Base-by-base conservation (phyloP, 1,140 invertebrate genomes). In the Zelostemma sp. region DNA sequence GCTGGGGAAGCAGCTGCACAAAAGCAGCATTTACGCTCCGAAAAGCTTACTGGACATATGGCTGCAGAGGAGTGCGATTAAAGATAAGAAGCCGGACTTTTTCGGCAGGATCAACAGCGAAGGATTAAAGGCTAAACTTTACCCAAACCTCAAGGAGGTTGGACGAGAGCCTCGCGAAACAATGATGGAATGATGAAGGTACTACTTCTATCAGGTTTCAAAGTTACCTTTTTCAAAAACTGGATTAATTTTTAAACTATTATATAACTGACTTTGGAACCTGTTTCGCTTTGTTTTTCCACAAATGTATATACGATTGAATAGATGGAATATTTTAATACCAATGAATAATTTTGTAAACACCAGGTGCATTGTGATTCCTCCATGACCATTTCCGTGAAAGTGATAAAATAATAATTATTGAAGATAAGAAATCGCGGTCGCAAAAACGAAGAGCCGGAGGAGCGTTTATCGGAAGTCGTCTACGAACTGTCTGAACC, bases 31-130 rank as follows among this genome's bases (percentile, higher is more conserved):
- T 35, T 73, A 77, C 11, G 71, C 74, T 5, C 79, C 85, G 6
- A 87, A 86, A 63, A 90, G 88, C 18, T 85, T 92, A 1, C 80
- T 93, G 0, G 93, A 94, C 47, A 89, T 93, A 0, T 90, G 71
- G 88, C 86, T 68, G 60, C 85, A 74, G 74, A 88, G 77, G 71
- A 82, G 77, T 68, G 87, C 79, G 60, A 87, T 79, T 25, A 89
- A 79, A 65, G 83, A 90, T 21, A 86, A 90, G 15, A 86, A 93
- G 14, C 87, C 90, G 0, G 94, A 97, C 63, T 95, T 97, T 84
- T 88, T 90, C 2, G 95, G 95, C 0, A 86, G 94, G 25, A 72
- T 91, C 19, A 91, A 90, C 47, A 89, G 90, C n/a, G 91, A 90
- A 0, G 88, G 90, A 1, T 83, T 84, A 33, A 84, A 91, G 25